Evolutionary conservation across 2,797 vertebrate species (phyloP).

Genomic region (Cuniculus paca): DNA sequence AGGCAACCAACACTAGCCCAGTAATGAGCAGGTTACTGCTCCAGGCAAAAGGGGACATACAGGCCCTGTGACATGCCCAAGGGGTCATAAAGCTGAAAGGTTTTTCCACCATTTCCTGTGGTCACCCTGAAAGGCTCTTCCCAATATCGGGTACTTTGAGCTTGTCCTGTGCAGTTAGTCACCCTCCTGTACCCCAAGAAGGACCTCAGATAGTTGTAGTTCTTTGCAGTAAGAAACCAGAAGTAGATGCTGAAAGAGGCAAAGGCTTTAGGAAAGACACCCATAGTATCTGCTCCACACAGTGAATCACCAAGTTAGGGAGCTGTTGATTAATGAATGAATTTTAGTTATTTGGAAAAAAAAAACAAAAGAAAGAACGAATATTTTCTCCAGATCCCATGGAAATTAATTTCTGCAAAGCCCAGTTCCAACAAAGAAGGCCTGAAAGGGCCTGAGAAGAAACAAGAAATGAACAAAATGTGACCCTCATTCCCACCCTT

Average conservation of each 20-base stretch:
- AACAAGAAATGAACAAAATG: neutral
- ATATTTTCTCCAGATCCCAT: neutral
- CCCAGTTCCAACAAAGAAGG: neutral
- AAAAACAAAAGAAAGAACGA: neutral
- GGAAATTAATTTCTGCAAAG: constrained; percentile 6
- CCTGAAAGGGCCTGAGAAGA: neutral
- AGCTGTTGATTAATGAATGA: neutral
- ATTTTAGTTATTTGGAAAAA: neutral
- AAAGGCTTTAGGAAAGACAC: neutral
- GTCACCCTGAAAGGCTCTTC: neutral
- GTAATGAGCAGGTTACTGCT: neutral
- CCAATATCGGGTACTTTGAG: neutral
- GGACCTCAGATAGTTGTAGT: neutral
- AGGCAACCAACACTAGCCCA: neutral
- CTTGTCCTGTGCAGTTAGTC: neutral
- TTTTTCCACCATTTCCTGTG: neutral
- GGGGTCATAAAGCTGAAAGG: neutral
- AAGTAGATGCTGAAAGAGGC: neutral
- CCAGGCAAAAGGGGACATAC: neutral
- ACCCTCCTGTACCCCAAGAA: neutral
- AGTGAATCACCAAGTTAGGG: neutral
- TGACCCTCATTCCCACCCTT: neutral
- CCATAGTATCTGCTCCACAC: neutral
- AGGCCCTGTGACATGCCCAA: neutral
- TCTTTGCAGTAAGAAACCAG: neutral